phyloP scores from a whole-genome alignment of 1,140 invertebrate species.

The Papilio glaucus region DNA sequence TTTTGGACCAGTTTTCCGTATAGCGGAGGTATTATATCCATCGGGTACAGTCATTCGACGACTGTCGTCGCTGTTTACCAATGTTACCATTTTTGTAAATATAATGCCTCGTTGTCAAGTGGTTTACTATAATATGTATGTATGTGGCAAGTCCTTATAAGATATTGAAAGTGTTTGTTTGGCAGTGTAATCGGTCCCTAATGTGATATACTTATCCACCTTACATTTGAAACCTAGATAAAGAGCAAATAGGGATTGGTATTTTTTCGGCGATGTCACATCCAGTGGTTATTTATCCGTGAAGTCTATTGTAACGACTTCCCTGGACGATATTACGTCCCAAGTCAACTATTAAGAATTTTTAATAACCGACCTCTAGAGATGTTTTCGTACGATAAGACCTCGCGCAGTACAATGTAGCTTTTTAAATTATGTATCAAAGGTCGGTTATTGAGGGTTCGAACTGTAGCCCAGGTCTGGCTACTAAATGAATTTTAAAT shows the following conservation, averaged over 20 bases:
- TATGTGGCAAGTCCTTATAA: no score
- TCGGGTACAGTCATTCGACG: no score
- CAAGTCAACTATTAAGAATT: constrained; percentile 61
- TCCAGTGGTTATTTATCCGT: constrained; percentile 4
- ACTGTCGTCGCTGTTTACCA: no score
- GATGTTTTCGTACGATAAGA: constrained; percentile 43
- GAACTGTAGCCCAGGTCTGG: neutral
- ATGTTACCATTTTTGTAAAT: no score
- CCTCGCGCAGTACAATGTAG: constrained; percentile 26
- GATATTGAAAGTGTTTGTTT: no score
- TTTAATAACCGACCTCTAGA: constrained; percentile 52
- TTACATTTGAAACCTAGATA: no score
- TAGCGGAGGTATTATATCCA: no score
- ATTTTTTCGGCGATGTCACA: neutral
- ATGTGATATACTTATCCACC: no score
- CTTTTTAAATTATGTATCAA: constrained; percentile 31
- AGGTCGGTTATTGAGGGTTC: constrained; percentile 17
- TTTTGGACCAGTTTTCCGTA: no score
- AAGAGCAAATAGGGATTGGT: neutral
- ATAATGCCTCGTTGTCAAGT: no score
- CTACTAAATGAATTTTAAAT: constrained; percentile 26
- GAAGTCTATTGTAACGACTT: constrained; percentile 33
- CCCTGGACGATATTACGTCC: constrained; percentile 43
- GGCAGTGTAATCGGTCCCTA: no score
- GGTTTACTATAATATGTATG: no score